Percentiles rank a stretch among this genome's conserved stretches.
phyloP scores from a whole-genome alignment of 2,888 invertebrate genomes.

The Nowickia ferox region DNA sequence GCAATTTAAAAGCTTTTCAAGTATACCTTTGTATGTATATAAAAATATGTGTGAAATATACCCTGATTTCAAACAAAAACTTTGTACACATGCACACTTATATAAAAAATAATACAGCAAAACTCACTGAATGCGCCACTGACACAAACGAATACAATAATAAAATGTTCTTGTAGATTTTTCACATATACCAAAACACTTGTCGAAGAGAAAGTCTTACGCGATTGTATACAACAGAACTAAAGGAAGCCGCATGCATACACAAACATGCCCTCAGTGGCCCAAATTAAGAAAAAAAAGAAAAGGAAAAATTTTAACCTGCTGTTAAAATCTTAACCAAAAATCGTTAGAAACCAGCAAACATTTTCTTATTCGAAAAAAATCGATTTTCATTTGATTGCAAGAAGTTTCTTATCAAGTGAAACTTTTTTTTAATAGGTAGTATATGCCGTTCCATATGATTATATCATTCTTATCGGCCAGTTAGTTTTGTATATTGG shows the following conservation, averaged over 20 bases:
- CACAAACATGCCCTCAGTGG: neutral
- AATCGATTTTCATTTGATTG: neutral
- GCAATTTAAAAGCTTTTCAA: slow-evolving; percentile 45
- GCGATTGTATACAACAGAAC: slow-evolving; percentile 18
- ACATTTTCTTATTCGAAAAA: slow-evolving; percentile 40
- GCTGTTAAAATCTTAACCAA: slow-evolving; percentile 73
- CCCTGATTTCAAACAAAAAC: slow-evolving; percentile 50
- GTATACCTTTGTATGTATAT: slow-evolving; percentile 4
- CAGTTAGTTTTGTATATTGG: slow-evolving; percentile 53
- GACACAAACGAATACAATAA: slow-evolving; percentile 43
- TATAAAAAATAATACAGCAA: neutral
- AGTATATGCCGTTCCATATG: too few relatives aligned
- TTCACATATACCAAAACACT: slow-evolving; percentile 47
- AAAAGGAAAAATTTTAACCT: slow-evolving; percentile 75
- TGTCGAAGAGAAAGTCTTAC: slow-evolving; percentile 19
- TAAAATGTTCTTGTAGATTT: slow-evolving; percentile 43
- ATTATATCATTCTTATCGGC: neutral
- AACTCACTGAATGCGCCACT: slow-evolving; percentile 75
- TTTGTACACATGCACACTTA: slow-evolving; percentile 5
- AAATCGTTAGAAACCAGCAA: slow-evolving; percentile 71
- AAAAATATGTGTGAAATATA: slow-evolving; percentile 37
- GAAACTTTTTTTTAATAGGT: neutral
- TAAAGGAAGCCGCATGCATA: slow-evolving; percentile 34
- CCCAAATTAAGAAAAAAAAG: slow-evolving; percentile 62
- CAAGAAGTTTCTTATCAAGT: neutral